Evolutionary conservation across 2,888 invertebrate species (phyloP).

Genomic region (Baronia brevicornis): DNA sequence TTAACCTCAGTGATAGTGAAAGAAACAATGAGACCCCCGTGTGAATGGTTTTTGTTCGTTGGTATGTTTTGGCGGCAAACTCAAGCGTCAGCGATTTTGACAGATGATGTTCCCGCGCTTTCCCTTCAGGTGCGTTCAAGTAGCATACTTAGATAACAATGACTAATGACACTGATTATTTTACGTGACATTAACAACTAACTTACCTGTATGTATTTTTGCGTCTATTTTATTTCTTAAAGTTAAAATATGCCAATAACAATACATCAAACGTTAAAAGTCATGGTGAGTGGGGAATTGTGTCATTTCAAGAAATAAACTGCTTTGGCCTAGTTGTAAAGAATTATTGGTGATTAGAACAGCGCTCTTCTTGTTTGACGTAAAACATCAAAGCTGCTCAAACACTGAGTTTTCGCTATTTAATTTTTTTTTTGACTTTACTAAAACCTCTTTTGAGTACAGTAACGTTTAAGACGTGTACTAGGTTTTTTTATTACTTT

Average conservation of each 20-base stretch:
- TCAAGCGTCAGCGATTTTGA: constrained; percentile 44
- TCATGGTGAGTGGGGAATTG: constrained; percentile 31
- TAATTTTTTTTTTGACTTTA: constrained; percentile 7
- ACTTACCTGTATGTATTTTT: neutral
- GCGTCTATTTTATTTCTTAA: neutral
- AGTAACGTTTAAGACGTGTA: neutral
- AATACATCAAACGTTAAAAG: constrained; percentile 21
- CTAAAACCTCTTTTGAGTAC: constrained; percentile 1
- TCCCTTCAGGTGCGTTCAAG: constrained; percentile 66
- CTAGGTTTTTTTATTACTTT: constrained; percentile 3
- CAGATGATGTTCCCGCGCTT: constrained; percentile 65
- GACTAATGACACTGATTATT: constrained; percentile 25
- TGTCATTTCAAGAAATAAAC: constrained; percentile 52
- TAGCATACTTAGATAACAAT: constrained; percentile 46
- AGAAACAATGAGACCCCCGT: constrained; percentile 45
- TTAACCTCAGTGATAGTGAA: constrained; percentile 31
- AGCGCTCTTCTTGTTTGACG: constrained; percentile 24
- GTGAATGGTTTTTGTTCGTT: constrained; percentile 45
- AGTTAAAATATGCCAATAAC: constrained; percentile 10
- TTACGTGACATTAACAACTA: constrained; percentile 5
- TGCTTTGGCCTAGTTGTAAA: constrained; percentile 45
- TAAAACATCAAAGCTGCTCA: constrained; percentile 46
- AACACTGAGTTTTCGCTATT: constrained; percentile 19
- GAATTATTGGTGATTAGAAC: constrained; percentile 43
- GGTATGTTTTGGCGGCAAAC: constrained; percentile 57